Evolutionary conservation across 2,888 invertebrate genomes (phyloP).

Genomic region (Acrobasis suavella): DNA sequence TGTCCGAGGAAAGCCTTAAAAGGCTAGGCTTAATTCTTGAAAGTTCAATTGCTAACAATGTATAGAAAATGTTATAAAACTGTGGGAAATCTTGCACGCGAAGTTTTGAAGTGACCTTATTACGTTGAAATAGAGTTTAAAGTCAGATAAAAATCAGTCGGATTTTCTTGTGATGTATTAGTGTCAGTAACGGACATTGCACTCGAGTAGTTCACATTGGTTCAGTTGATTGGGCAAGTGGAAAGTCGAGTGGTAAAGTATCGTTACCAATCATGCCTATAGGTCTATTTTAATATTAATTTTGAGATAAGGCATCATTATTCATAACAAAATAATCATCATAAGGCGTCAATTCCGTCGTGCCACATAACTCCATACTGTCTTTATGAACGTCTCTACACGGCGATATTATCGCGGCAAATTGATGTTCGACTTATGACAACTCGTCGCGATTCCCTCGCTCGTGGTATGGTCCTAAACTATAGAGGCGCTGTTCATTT

Average conservation of each 20-base stretch:
- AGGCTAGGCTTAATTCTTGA: conserved; percentile 34
- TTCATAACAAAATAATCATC: too few relatives aligned
- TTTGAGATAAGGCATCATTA: too few relatives aligned
- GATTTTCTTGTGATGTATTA: conserved; percentile 29
- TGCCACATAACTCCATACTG: too few relatives aligned
- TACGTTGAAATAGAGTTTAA: conserved; percentile 5
- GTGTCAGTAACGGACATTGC: conserved; percentile 37
- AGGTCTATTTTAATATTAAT: too few relatives aligned
- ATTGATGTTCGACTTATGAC: too few relatives aligned
- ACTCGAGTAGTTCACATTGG: conserved; percentile 26
- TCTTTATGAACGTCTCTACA: too few relatives aligned
- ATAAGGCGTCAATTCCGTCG: too few relatives aligned
- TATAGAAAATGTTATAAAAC: conserved; percentile 29
- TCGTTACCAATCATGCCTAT: too few relatives aligned
- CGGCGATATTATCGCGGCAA: too few relatives aligned
- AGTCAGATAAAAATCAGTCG: conserved; percentile 14
- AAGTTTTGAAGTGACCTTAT: conserved; percentile 15
- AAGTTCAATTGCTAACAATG: conserved; percentile 33
- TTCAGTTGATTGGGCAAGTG: neutral
- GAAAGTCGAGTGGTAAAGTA: neutral
- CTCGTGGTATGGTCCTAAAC: too few relatives aligned
- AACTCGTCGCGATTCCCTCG: too few relatives aligned
- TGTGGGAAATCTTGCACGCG: conserved; percentile 29
- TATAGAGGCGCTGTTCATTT: too few relatives aligned
- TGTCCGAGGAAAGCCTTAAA: conserved; percentile 23